Evolutionary conservation across 2,797 vertebrate species (phyloP), one percentile per base, ranked within the genome.

Genomic region (Sebastes steindachneri): DNA sequence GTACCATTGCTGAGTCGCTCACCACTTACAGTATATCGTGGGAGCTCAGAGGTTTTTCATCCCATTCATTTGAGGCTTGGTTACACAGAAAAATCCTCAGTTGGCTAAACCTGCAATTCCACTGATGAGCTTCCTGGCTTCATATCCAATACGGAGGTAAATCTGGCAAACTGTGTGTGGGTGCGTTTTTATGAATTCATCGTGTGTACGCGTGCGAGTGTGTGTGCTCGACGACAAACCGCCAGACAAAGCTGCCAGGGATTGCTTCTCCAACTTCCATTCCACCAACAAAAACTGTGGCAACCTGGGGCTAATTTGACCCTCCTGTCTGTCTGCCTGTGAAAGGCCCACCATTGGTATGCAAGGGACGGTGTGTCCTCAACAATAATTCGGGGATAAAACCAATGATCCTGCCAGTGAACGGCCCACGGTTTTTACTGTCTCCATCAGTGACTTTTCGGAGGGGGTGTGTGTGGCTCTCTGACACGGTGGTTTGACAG

Each of bases 351-450:
- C 62, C 80, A 94, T 96, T 95, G 87, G 93, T 95, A 95, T 95
- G 94, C 95, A 93, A 75, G 68, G 73, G 66, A 35, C 67, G 79
- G 57, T 59, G 68, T 45, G 65, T 92, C 91, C 86, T 93, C 92
- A 92, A 95, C 92, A 95, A 95, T 95, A 95, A 93, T 94, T 91
- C 63, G 84, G 88, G 93, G 89, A 93, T 96, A 94, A 96, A 95
- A 95, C 90, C 94, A 94, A 94, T 95, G 93, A 92, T 89, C 92
- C 90, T 86, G 94, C 87, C 86, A 92, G 83, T 89, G 90, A 94
- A 93, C 74, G 88, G 88, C 86, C 87, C 69, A 77, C 85, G 91
- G 87, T 92, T 94, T 94, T 93, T 92, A 93, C 89, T 89, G 90
- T 90, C 90, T 92, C 90, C 89, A 92, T 93, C 89, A 93, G 86